These are phyloP conservation scores for Aromia moschata DNA, from an alignment of 2,888 invertebrate species.

Conservation along the genomic window DNA sequence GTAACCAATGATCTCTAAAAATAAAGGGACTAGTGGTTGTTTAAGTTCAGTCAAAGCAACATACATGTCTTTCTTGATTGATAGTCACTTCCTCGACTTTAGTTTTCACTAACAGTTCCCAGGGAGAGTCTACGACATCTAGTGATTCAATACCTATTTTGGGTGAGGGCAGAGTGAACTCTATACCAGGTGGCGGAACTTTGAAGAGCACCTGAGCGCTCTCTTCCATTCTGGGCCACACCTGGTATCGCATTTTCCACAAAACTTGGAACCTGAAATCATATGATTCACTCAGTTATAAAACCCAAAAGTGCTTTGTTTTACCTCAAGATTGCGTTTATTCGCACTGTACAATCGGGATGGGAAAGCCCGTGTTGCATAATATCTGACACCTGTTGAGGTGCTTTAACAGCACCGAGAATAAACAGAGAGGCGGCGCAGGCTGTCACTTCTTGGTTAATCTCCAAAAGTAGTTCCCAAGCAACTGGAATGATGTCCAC, in stretches of 20 bases:
- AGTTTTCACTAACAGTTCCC: slow-evolving; percentile 97
- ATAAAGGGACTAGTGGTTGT: neutral
- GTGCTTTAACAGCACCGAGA: slow-evolving; percentile 90
- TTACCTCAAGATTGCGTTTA: slow-evolving; percentile 82
- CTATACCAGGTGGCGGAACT: slow-evolving; percentile 98
- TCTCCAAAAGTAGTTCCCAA: slow-evolving; percentile 94
- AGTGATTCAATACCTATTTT: slow-evolving; percentile 96
- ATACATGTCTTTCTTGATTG: slow-evolving; percentile 95
- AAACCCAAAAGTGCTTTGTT: too few species aligned
- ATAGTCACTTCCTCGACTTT: slow-evolving; percentile 99
- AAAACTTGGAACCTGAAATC: slow-evolving; percentile 83
- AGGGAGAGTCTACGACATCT: slow-evolving; percentile 97
- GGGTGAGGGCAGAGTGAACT: slow-evolving; percentile 98
- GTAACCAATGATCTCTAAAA: slow-evolving; percentile 90
- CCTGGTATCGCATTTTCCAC: slow-evolving; percentile 97
- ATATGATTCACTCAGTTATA: too few species aligned
- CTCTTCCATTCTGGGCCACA: slow-evolving; percentile 99
- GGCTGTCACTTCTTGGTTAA: slow-evolving; percentile 87
- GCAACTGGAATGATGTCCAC: slow-evolving; percentile 89
- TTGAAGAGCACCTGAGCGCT: slow-evolving; percentile 95
- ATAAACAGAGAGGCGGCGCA: slow-evolving; percentile 91
- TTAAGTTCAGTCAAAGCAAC: slow-evolving; percentile 49
- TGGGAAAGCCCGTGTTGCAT: slow-evolving; percentile 90
- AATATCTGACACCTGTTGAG: slow-evolving; percentile 87
- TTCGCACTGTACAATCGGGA: slow-evolving; percentile 81